Base-by-base conservation (phyloP, 2,113 vertebrate genomes). In the Hypomesus transpacificus region DNA sequence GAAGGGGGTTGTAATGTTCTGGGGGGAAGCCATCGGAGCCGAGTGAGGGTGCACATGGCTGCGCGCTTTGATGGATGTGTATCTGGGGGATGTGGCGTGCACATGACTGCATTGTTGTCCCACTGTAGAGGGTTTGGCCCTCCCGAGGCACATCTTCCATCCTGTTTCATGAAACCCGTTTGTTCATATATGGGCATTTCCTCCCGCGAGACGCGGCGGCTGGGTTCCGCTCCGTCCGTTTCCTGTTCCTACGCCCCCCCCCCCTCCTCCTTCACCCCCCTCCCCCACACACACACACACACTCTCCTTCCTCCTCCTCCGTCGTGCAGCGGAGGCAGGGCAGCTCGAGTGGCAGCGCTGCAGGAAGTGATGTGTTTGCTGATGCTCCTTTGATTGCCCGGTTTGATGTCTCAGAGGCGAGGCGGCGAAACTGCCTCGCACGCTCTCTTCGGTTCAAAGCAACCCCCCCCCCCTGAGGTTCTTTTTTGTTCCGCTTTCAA, bases 101-200 rank as follows among this genome's bases (percentile, higher is more conserved):
- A 75, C 59, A 80, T 83, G 76, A 50, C 53, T 80, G 73, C 61
- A 51, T 80, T 68, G 70, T 73, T 83, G 66, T 73, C 21, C 17
- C 71, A 74, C 73, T 70, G 70, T 3, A 3, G 50, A 74, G 72
- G 69, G 81, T 77, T 62, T 24, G 70, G 77, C 71, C 63, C 80
- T 80, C 72, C 59, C 52, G 21, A 76, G 80, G 71, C 75, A 76
- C 79, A 76, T 76, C n/a, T 73, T 85, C 69, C 77, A 79, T 87
- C 83, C 85, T 86, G 86, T 89, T 84, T 74, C 68, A 77, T 69
- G 82, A 84, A 75, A 18, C 46, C 56, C 58, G n/a, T n/a, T n/a
- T 86, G 85, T 74, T 75, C 87, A 87, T 89, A 90, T 90, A 90
- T 89, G 89, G 90, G 69, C 83, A 87, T 77, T 70, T 84, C 61